Evolutionary conservation across 2,797 vertebrate genomes (phyloP), one percentile per base, ranked within the genome.

Genomic region (Bucorvus abyssinicus): DNA sequence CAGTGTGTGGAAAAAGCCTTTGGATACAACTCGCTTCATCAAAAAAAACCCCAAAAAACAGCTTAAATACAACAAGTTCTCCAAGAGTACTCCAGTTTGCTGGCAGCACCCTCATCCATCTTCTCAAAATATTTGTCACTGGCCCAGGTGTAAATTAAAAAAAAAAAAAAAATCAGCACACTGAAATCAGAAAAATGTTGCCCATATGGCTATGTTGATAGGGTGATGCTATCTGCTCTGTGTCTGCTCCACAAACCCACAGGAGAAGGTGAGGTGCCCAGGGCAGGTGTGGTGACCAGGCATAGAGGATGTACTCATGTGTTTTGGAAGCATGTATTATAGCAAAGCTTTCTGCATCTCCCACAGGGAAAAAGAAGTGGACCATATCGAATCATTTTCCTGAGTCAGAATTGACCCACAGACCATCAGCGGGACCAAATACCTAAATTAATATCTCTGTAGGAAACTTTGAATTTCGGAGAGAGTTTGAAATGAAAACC

Each of bases 101-200:
- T 92, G 84, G 67, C 70, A 95, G 90, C 23, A 8, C 70, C 78
- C 91, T 93, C 89, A n/a, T 63, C 83, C 90, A 86, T 78, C 73
- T 83, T 80, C 60, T 75, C 34, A 82, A 95, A 88, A 90, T 55
- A 73, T 57, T 73, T 82, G 40, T 65, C 24, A 40, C 12, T 36
- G 24, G 5, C 61, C 27, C 30, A 50, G 36, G 30, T 67, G 27
- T 23, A 65, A 61, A 36, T 53, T 52, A 27, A 36, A 70, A 59
- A 59, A 45, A 40, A 50, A 18, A 4, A 6, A 69, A 63, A 18
- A 40, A 42, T 26, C 44, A 67, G 34, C 23, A 81, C 64, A 90
- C 23, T 45, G 44, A 78, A 84, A 89, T 71, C 23, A 74, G 40
- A 78, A 84, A 70, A 87, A 55, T 15, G 34, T 56, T 32, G 30